phyloP scores from a whole-genome alignment of 2,797 vertebrate species.

The Leptodactylus fallax region DNA sequence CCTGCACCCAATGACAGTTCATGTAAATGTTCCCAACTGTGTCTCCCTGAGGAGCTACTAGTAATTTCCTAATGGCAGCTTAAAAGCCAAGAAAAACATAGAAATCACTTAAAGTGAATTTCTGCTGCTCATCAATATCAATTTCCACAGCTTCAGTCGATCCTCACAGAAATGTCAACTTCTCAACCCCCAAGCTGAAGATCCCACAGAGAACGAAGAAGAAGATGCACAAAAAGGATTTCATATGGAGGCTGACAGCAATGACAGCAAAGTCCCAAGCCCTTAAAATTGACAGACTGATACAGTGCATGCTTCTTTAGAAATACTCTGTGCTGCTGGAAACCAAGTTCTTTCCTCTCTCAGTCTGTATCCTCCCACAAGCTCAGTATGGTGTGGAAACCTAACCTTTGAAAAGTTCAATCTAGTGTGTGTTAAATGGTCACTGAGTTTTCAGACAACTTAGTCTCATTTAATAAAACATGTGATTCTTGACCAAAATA shows the following conservation, averaged over 20 bases:
- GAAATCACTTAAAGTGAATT: background rate
- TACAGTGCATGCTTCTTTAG: too few relatives aligned
- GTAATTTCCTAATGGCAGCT: background rate
- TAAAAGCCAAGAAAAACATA: background rate
- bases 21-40: background rate
- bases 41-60: background rate
- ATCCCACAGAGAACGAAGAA: background rate
- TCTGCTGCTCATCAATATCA: background rate
- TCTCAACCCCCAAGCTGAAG: background rate
- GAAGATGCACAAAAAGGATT: background rate
- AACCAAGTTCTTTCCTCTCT: too few relatives aligned
- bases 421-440: too few relatives aligned
- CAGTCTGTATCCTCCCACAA: too few relatives aligned
- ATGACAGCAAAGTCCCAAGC: too few relatives aligned
- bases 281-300: too few relatives aligned
- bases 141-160: background rate
- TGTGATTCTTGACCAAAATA: too few relatives aligned
- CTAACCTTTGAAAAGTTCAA: too few relatives aligned
- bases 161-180: background rate
- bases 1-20: background rate
- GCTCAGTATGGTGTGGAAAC: too few relatives aligned
- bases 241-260: background rate
- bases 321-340: background rate
- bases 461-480: too few relatives aligned
- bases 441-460: too few relatives aligned